Evolutionary conservation across 2,797 vertebrate species (phyloP).

Genomic region (Malurus leucopterus): DNA sequence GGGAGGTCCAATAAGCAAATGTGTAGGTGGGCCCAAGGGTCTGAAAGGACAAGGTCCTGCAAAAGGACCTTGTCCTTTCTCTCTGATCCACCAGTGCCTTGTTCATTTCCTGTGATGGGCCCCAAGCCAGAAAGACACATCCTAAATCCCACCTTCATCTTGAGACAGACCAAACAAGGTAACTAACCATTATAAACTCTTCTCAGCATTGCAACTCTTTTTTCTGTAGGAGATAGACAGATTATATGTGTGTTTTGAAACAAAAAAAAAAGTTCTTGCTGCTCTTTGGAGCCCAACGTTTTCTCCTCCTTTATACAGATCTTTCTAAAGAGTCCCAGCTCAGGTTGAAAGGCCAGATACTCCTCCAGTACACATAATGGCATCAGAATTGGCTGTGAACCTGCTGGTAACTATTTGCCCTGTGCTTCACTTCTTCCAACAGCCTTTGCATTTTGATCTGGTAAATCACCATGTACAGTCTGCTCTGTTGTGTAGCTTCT

Average conservation of each 20-base stretch:
- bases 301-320: neutral
- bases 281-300: neutral
- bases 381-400: neutral
- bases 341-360: neutral
- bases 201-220: neutral
- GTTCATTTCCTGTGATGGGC: neutral
- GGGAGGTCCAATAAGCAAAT: neutral
- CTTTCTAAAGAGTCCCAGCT: neutral
- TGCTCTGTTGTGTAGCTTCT: neutral
- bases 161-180: neutral
- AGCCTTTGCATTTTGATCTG: neutral
- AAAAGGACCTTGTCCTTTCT: too few relatives aligned
- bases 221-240: neutral
- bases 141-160: neutral
- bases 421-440: neutral
- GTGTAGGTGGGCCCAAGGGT: neutral
- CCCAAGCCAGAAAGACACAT: neutral
- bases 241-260: neutral
- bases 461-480: neutral
- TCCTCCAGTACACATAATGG: neutral
- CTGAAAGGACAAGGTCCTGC: neutral
- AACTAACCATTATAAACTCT: neutral
- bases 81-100: neutral
- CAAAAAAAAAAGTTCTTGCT: neutral
- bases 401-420: neutral